phyloP scores from a whole-genome alignment of 2,888 invertebrate genomes.

The Lycocerus yunnanus region DNA sequence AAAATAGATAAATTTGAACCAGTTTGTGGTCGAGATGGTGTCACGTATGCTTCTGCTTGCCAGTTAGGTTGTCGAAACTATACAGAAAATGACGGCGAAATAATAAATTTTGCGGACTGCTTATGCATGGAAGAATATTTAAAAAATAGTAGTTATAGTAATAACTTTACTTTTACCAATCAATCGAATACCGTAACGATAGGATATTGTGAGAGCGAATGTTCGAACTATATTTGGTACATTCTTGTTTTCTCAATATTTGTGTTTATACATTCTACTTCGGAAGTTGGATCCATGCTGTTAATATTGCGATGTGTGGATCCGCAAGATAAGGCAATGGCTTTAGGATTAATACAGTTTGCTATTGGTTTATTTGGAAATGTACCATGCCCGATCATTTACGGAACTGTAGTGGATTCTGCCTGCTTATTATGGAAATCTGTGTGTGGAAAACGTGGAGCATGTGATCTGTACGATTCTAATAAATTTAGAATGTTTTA shows the following conservation, averaged over 20 bases:
- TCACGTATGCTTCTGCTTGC: conserved; percentile 87
- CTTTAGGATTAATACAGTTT: conserved; percentile 90
- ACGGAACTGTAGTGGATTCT: conserved; percentile 90
- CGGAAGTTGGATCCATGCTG: conserved; percentile 90
- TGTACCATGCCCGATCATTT: conserved; percentile 93
- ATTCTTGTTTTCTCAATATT: conserved; percentile 82
- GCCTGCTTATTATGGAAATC: conserved; percentile 88
- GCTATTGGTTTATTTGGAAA: conserved; percentile 93
- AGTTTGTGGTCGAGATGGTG: conserved; percentile 81
- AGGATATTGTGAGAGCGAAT: conserved; percentile 81
- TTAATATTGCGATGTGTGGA: conserved; percentile 90
- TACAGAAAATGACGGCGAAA: conserved; percentile 63
- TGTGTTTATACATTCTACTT: conserved; percentile 91
- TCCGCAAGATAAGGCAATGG: conserved; percentile 93
- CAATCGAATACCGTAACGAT: conserved; percentile 64
- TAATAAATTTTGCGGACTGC: conserved; percentile 60
- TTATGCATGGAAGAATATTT: conserved; percentile 53
- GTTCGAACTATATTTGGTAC: conserved; percentile 80
- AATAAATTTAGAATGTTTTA: conserved; percentile 83
- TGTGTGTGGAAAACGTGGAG: conserved; percentile 79
- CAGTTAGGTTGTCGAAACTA: conserved; percentile 82
- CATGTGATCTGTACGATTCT: conserved; percentile 87
- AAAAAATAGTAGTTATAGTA: conserved; percentile 13
- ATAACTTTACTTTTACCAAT: conserved; percentile 36
- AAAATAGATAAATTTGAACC: conserved; percentile 79